A percentile compares a stretch with the other conserved stretches of the same genome.
These are phyloP conservation scores for Lycaon pictus DNA, from an alignment of 2,113 vertebrate species.

Conservation along the genomic window DNA sequence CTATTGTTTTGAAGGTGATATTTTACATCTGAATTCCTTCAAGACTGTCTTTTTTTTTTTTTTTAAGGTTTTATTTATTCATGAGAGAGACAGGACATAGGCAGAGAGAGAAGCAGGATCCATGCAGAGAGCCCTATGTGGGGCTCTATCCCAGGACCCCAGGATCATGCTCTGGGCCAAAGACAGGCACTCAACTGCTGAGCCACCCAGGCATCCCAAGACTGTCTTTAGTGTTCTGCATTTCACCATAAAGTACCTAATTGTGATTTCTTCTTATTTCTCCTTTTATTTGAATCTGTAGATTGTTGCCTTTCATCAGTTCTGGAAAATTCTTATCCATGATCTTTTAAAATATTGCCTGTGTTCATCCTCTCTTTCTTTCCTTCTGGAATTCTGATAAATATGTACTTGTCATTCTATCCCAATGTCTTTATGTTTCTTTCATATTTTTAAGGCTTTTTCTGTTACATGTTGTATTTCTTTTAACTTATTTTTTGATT, in stretches of 20 bases:
- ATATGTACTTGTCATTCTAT: background rate
- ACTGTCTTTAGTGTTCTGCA: background rate
- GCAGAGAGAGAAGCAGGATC: too few relatives aligned
- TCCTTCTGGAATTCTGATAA: constrained; percentile 13
- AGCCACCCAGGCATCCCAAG: background rate
- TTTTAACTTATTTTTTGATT: background rate
- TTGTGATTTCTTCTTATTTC: background rate
- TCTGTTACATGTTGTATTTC: background rate
- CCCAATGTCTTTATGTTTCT: background rate
- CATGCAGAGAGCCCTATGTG: too few relatives aligned
- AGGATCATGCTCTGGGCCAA: too few relatives aligned
- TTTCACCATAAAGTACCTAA: background rate
- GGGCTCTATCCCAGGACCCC: too few relatives aligned
- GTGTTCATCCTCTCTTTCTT: background rate
- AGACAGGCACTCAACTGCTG: too few relatives aligned
- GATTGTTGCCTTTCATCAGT: background rate
- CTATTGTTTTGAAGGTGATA: background rate
- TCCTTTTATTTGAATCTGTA: background rate
- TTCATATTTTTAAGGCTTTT: background rate
- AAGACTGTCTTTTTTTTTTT: background rate
- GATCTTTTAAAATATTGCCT: background rate
- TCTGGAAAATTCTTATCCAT: background rate
- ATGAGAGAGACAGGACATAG: too few relatives aligned
- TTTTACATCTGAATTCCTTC: background rate
- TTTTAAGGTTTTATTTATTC: too few relatives aligned